Conservation (phyloP, 2,113 vertebrate species). For the Chiloscyllium plagiosum region DNA sequence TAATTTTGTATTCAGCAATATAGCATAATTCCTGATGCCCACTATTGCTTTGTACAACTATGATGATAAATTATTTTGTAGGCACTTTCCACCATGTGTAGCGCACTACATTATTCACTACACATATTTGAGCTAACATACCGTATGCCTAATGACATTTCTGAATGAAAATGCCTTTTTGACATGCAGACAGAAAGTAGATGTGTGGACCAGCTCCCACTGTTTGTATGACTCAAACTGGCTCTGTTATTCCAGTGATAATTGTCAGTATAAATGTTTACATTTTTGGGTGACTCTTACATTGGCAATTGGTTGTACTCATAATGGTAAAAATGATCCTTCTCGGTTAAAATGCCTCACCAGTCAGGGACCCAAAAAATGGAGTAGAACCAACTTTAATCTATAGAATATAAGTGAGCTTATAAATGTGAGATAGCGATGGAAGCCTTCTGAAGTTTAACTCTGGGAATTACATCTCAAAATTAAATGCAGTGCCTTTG, state of each 20-base stretch:
- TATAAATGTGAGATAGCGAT: background rate
- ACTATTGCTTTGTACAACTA: background rate
- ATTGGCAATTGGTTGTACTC: background rate
- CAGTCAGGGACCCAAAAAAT: background rate
- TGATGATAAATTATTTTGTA: background rate
- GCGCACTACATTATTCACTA: background rate
- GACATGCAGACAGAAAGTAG: background rate
- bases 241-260: background rate
- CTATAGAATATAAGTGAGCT: background rate
- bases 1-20: no score
- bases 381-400: background rate
- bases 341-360: background rate
- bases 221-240: background rate
- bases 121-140: background rate
- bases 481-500: background rate
- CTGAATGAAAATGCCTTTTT: background rate
- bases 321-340: background rate
- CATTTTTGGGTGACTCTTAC: no score
- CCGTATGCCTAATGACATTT: background rate
- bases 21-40: no score
- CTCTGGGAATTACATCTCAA: background rate
- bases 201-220: background rate
- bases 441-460: background rate
- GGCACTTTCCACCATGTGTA: background rate
- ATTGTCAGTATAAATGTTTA: background rate